These are phyloP conservation scores for Podotricha telesiphe DNA, from an alignment of 2,888 invertebrate genomes.

Conservation along the genomic window DNA sequence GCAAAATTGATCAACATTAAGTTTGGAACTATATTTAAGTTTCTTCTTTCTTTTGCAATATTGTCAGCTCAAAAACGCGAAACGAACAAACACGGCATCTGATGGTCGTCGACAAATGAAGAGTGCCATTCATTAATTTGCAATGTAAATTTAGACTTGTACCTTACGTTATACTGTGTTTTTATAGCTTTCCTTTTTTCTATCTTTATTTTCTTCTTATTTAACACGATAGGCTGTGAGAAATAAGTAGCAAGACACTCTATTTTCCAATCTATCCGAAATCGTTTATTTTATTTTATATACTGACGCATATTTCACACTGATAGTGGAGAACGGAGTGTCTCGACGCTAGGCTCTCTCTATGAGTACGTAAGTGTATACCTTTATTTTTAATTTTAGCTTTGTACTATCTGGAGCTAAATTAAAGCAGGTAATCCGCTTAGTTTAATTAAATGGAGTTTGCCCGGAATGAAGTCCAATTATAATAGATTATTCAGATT, in stretches of 20 bases:
- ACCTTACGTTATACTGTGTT: background rate
- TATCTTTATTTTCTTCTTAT: background rate
- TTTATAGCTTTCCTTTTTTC: background rate
- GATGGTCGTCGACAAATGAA: background rate
- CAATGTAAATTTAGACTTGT: background rate
- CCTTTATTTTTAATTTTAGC: background rate
- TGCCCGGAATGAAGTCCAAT: slow-evolving; percentile 2
- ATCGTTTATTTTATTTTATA: too few species aligned
- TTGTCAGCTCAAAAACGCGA: background rate
- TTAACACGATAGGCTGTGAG: too few species aligned
- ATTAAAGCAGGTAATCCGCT: slow-evolving; percentile 13
- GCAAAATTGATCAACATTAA: background rate
- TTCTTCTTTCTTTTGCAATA: background rate
- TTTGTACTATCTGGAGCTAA: background rate
- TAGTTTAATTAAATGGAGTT: background rate
- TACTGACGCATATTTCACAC: too few species aligned
- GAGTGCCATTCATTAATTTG: slow-evolving; percentile 1
- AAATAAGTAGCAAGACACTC: too few species aligned
- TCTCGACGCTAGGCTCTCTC: too few species aligned
- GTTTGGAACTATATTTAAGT: background rate
- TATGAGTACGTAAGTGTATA: too few species aligned
- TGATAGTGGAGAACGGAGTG: too few species aligned
- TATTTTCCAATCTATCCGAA: too few species aligned
- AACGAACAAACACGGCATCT: background rate
- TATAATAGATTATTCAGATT: background rate